phyloP scores from a whole-genome alignment of 1,140 invertebrate genomes.

The Ceratina japonica region DNA sequence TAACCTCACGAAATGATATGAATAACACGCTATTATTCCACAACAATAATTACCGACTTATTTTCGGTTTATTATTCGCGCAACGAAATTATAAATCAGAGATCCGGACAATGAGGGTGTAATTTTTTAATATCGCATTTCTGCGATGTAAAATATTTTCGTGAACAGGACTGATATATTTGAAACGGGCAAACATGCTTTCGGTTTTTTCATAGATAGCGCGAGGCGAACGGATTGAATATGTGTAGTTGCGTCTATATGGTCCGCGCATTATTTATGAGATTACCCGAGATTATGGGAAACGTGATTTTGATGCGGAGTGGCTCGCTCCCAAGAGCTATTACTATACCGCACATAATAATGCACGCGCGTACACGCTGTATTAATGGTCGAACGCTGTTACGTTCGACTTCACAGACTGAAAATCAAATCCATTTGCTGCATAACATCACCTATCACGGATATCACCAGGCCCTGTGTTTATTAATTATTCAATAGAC shows the following conservation, averaged over 20 bases:
- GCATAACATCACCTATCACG: slow-evolving; percentile 2
- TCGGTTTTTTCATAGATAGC: slow-evolving; percentile 40
- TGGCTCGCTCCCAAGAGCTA: slow-evolving; percentile 54
- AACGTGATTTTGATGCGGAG: slow-evolving; percentile 67
- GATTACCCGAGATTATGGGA: slow-evolving; percentile 74
- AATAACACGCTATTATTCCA: too few species aligned
- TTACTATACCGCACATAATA: slow-evolving; percentile 43
- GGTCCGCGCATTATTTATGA: slow-evolving; percentile 72
- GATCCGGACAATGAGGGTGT: too few species aligned
- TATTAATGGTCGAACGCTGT: slow-evolving; percentile 33
- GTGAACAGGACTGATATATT: slow-evolving; percentile 1
- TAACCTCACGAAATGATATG: neutral
- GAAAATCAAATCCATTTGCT: slow-evolving; percentile 6
- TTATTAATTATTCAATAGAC: slow-evolving; percentile 8
- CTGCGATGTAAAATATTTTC: too few species aligned
- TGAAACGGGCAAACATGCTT: slow-evolving; percentile 31
- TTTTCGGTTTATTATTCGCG: too few species aligned
- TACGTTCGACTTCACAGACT: slow-evolving; percentile 15
- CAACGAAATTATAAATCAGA: too few species aligned
- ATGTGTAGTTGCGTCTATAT: slow-evolving; percentile 41
- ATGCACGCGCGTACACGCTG: slow-evolving; percentile 33
- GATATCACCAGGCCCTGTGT: neutral
- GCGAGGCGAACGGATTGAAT: slow-evolving; percentile 20
- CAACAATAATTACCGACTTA: too few species aligned
- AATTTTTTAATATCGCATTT: slow-evolving; percentile 13